Percentiles rank a stretch among this genome's conserved stretches.
These are phyloP conservation scores for Temnopleurus reevesii DNA, from an alignment of 53 echinoderm and acorn worm genomes.

Conservation along the genomic window DNA sequence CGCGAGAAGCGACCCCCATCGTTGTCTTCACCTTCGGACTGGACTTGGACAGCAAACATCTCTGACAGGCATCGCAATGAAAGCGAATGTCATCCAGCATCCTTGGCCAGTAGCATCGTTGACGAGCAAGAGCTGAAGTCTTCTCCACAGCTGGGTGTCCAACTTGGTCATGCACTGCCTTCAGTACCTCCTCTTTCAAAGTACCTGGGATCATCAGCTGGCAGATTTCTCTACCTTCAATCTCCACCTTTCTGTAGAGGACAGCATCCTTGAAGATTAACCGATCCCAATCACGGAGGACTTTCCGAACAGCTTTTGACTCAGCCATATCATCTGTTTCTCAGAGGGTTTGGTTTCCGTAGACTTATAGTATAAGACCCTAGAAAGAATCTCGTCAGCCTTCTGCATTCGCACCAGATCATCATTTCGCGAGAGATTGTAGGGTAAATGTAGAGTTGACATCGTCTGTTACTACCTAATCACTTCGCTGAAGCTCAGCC, in stretches of 20 bases:
- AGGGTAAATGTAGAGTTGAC: background rate
- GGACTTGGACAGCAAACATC: conserved; percentile 59
- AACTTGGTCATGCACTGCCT: conserved; percentile 15
- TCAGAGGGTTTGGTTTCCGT: no score
- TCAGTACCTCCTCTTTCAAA: conserved; percentile 48
- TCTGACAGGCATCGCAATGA: background rate
- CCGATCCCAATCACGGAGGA: background rate
- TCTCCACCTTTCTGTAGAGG: background rate
- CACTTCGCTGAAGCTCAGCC: background rate
- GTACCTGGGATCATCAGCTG: conserved; percentile 65
- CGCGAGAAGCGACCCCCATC: conserved; percentile 63
- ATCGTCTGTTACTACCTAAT: background rate
- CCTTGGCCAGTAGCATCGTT: conserved; percentile 49
- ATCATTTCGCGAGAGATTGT: background rate
- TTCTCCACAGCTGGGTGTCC: background rate
- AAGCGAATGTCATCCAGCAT: background rate
- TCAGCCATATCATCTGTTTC: background rate
- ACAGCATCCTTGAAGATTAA: background rate
- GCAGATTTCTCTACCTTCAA: background rate
- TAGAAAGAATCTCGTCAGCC: no score
- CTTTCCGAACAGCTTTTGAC: background rate
- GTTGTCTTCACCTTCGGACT: conserved; percentile 54
- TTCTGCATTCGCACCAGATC: background rate
- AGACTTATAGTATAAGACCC: no score
- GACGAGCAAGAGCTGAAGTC: background rate